Evolutionary conservation across 1,140 invertebrate genomes (phyloP).

Genomic region (Odontomachus brunneus): DNA sequence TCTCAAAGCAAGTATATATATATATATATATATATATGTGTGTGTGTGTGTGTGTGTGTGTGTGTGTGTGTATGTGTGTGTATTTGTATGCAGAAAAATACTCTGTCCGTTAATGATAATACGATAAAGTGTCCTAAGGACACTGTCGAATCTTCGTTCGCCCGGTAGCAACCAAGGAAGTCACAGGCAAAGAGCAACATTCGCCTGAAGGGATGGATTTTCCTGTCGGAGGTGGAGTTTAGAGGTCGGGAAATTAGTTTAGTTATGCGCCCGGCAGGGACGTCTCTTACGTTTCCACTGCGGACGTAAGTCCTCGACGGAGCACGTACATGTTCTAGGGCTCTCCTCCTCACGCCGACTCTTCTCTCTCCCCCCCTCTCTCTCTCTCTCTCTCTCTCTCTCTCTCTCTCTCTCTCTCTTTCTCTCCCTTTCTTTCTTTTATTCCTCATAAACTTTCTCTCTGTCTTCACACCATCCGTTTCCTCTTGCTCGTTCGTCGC

Average conservation of each 20-base stretch:
- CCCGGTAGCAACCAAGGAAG: slow-evolving; percentile 50
- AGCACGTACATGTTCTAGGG: slow-evolving; percentile 76
- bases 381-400: slow-evolving; percentile 53
- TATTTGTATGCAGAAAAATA: slow-evolving; percentile 24
- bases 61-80: not conserved
- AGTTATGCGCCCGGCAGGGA: slow-evolving; percentile 81
- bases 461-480: not conserved
- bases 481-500: not conserved
- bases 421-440: slow-evolving; percentile 22
- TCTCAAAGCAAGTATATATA: not conserved
- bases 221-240: slow-evolving; percentile 72
- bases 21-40: not conserved
- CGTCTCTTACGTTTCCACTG: slow-evolving; percentile 70
- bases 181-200: slow-evolving; percentile 76
- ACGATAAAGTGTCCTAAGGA: slow-evolving; percentile 52
- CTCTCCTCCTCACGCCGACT: slow-evolving; percentile 31
- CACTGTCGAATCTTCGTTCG: slow-evolving; percentile 6
- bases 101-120: slow-evolving; percentile 6
- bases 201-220: slow-evolving; percentile 73
- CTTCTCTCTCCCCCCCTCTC: not conserved
- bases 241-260: slow-evolving; percentile 82
- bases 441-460: slow-evolving; percentile 12
- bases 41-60: no score
- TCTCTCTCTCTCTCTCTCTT: slow-evolving; percentile 7
- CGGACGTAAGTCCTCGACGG: slow-evolving; percentile 69